These are phyloP conservation scores for Panopea generosa DNA, from an alignment of 2,888 invertebrate species.

Conservation along the genomic window DNA sequence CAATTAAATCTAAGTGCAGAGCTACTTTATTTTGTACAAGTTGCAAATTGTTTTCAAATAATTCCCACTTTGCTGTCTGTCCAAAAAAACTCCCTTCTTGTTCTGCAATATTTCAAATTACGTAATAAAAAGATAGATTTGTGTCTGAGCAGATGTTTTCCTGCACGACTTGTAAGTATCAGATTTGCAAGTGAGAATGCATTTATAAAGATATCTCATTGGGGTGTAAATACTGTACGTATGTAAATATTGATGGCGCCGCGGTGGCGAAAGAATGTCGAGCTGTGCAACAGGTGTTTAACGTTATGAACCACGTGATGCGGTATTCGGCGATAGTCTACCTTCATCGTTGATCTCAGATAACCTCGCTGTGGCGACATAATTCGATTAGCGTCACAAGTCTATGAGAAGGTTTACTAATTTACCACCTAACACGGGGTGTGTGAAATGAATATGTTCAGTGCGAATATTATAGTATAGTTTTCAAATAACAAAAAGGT, in stretches of 20 bases:
- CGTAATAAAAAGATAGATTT: too few species aligned
- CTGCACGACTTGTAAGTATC: constrained; percentile 22
- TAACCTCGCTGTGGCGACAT: constrained; percentile 60
- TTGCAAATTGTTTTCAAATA: too few species aligned
- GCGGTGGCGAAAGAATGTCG: constrained; percentile 59
- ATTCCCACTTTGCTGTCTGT: too few species aligned
- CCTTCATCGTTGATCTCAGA: constrained; percentile 63
- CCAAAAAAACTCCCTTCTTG: too few species aligned
- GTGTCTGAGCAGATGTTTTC: constrained; percentile 40
- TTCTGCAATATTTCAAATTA: too few species aligned
- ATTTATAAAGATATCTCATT: constrained; percentile 44
- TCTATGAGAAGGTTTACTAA: constrained; percentile 48
- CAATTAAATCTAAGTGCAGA: too few species aligned
- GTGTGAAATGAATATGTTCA: too few species aligned
- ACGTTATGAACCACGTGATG: constrained; percentile 56
- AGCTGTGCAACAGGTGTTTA: constrained; percentile 66
- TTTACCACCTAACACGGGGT: too few species aligned
- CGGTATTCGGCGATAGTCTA: constrained; percentile 59
- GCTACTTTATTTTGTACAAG: too few species aligned
- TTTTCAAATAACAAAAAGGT: too few species aligned
- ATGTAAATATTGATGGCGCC: constrained; percentile 60
- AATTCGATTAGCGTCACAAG: constrained; percentile 59
- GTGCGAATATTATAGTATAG: too few species aligned
- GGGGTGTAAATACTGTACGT: constrained; percentile 54
- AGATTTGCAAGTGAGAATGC: constrained; percentile 26